Evolutionary conservation across 2,797 vertebrate species (phyloP).

Genomic region (Dromococcyx pavoninus): DNA sequence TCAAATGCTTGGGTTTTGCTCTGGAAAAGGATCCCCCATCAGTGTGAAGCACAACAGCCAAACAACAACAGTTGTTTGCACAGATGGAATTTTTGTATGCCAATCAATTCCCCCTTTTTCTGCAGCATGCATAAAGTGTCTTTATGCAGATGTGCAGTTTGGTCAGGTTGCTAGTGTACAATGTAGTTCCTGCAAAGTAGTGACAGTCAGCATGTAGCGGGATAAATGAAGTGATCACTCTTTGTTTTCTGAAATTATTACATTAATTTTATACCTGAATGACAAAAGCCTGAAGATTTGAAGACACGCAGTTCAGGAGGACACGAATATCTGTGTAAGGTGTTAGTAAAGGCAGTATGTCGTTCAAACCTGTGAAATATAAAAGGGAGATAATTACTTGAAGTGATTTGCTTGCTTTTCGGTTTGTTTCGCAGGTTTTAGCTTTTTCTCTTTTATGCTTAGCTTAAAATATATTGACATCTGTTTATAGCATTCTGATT

Average conservation of each 20-base stretch:
- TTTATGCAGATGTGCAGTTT: slow-evolving; percentile 51
- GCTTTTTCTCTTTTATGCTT: not conserved
- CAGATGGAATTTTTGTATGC: slow-evolving; percentile 37
- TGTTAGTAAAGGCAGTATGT: slow-evolving; percentile 65
- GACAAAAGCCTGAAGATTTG: slow-evolving; percentile 68
- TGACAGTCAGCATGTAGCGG: not conserved
- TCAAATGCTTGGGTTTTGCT: not conserved
- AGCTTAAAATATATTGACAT: not conserved
- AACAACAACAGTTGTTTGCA: no score
- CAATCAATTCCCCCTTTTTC: slow-evolving; percentile 28
- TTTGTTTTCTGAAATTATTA: not conserved
- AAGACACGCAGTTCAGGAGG: slow-evolving; percentile 70
- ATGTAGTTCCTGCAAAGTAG: not conserved
- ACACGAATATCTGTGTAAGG: slow-evolving; percentile 59
- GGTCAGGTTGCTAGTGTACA: not conserved
- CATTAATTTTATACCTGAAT: slow-evolving; percentile 69
- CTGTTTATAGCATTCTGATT: not conserved
- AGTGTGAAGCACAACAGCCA: not conserved
- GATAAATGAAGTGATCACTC: not conserved
- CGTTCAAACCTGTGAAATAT: slow-evolving; percentile 62
- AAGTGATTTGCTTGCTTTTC: not conserved
- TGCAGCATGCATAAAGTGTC: not conserved
- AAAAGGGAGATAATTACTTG: not conserved
- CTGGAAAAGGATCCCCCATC: not conserved
- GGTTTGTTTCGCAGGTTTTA: not conserved